Base-by-base conservation (phyloP, 2,113 vertebrate genomes). In the Polyodon spathula region DNA sequence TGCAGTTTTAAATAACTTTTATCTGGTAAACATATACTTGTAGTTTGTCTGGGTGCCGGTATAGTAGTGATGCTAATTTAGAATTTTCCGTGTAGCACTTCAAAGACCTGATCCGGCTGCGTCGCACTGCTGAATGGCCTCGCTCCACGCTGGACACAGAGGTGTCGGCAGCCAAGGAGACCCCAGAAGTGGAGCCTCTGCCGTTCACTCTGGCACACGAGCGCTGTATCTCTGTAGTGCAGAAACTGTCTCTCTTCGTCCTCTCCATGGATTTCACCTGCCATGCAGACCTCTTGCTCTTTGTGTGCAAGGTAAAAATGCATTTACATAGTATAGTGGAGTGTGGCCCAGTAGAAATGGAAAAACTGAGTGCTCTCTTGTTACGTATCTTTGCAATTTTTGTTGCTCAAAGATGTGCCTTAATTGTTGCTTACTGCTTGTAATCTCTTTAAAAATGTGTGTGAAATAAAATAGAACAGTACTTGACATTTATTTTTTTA, bases 201-300 rank as follows among this genome's bases (percentile, higher is more conserved):
- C 94, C 96, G 6, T 99, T 99, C 75, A 97, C 95, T 0, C 72
- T 99, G 71, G 86, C 95, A n/a, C 96, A 98, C 14, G 94, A 98
- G 38, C 93, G 93, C 17, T 99, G 96, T 76, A 97, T 98, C 78
- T 93, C 91, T 27, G 96, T 99, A 58, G 96, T 97, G 40, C 96
- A 98, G 78, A 99, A 99, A 68, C 82, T 99, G 62, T 87, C 90
- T 9, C 88, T 97, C 11, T 99, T 99, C 73, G 90, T 99, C 2
- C 88, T 99, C 37, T 98, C 95, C 55, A 99, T 99, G 96, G 96
- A 99, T 78, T 99, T 99, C 63, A 99, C 96, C 65, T 99, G 96
- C 71, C 96, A 99, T 54, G 96, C 96, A 8, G 96, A 99, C 83
- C 88, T 99, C 56, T 87, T 99, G 68, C 81, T 99, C 1, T 99